Base-by-base conservation (phyloP, 2,888 invertebrate genomes). In the Latrodectus hesperus region DNA sequence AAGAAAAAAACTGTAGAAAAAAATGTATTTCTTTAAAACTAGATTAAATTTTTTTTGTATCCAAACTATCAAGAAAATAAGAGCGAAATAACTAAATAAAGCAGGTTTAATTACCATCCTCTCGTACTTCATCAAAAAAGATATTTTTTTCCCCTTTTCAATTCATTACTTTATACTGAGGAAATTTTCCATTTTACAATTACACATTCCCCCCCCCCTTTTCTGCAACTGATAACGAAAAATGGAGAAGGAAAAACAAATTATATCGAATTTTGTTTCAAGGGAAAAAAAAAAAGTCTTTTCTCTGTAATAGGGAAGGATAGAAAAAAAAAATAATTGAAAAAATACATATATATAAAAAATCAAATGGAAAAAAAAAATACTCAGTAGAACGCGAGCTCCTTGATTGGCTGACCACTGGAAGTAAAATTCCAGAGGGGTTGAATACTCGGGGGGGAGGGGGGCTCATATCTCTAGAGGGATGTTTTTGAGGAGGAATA, bases 111-210 rank as follows among this genome's bases (percentile, higher is more conserved):
- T 77, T 77, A 77, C 77, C 67, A 11, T 26, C 22, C 17, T 77
- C 67, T 67, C 49, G 77, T 77, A 67, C 67, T 77, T 67, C 65
- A 77, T 77, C 76, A 77, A 65, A 77, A 77, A 53, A 38, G 38
- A 14, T 55, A 38, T 14, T 51, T 67, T 26, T 38, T 38, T 38
- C 4, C 38, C 38, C n/a, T 67, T 67, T 67, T 67, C 17, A 67
- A 67, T 67, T 67, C 67, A 67, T 67, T 67, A 22, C 17, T 67
- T 67, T 17, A 22, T 67, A 67, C 12, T 67, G 5, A 67, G 17
- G n/a, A 67, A 67, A 67, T 67, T 26, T 17, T 67, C 67, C 26
- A 26, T 26, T n/a, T 10, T 22, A 67, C 17, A 67, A 38, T 38
- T 38, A 38, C 38, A 38, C 38, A 38, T 38, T 4, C 6, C 6